Evolutionary conservation across 2,888 invertebrate species (phyloP).

Genomic region (Cryptocephalus moraei): DNA sequence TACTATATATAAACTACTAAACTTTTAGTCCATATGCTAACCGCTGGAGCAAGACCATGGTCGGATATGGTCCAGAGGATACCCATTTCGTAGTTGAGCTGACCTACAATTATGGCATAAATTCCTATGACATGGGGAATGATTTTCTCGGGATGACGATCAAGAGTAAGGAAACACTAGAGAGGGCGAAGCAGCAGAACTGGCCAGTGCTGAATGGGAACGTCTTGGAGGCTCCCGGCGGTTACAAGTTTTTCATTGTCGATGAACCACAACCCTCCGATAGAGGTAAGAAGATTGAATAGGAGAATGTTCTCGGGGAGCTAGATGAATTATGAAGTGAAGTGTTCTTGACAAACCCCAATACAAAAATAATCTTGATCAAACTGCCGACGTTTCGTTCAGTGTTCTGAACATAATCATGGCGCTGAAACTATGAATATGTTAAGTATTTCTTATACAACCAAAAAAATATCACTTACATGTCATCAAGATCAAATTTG

Average conservation of each 20-base stretch:
- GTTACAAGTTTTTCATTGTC: constrained; percentile 76
- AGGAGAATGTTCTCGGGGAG: not conserved
- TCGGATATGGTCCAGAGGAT: constrained; percentile 94
- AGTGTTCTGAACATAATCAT: too few species aligned
- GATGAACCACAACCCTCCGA: constrained; percentile 58
- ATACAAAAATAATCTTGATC: too few species aligned
- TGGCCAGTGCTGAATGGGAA: constrained; percentile 63
- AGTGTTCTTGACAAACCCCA: too few species aligned
- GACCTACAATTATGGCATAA: constrained; percentile 94
- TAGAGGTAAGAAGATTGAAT: constrained; percentile 42
- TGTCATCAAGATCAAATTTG: too few species aligned
- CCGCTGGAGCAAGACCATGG: constrained; percentile 99
- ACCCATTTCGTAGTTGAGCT: constrained; percentile 91
- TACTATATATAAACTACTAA: too few species aligned
- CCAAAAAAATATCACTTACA: too few species aligned
- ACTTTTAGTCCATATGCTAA: constrained; percentile 82
- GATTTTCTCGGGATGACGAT: constrained; percentile 84
- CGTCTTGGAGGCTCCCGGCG: constrained; percentile 77
- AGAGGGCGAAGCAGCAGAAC: constrained; percentile 57
- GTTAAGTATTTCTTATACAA: too few species aligned
- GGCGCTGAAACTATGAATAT: too few species aligned
- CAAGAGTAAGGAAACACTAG: constrained; percentile 63
- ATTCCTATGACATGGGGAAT: constrained; percentile 79
- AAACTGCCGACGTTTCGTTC: too few species aligned
- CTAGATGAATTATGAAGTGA: too few species aligned